phyloP scores from a whole-genome alignment of 2,113 vertebrate species.

The human (Homo sapiens) region DNA sequence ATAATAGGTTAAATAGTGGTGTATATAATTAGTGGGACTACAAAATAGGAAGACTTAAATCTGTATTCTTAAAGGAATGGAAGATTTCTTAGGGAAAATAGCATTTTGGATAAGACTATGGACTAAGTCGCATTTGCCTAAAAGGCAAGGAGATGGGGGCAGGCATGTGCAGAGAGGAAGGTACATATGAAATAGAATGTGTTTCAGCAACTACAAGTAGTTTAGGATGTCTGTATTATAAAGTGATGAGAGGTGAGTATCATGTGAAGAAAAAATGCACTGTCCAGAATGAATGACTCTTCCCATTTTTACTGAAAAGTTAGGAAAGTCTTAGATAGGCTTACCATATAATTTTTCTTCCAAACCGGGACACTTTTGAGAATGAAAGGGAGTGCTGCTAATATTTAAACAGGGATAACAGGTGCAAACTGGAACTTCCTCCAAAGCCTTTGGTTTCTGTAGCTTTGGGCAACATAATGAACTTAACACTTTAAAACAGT shows the following conservation, averaged over 20 bases:
- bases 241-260: neutral
- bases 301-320: neutral
- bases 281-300: neutral
- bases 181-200: neutral
- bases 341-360: neutral
- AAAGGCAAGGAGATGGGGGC: neutral
- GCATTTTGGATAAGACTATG: neutral
- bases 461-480: neutral
- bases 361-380: neutral
- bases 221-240: neutral
- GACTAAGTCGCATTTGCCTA: neutral
- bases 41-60: neutral
- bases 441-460: too few species aligned
- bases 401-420: neutral
- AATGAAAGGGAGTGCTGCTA: neutral
- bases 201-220: neutral
- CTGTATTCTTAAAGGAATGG: neutral
- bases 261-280: neutral
- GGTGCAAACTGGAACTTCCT: neutral
- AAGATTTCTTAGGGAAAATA: neutral
- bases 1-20: neutral
- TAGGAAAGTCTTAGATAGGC: neutral
- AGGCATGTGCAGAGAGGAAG: neutral
- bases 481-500: constrained; percentile 85
- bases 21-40: neutral